A percentile compares a stretch with the other conserved stretches of the same genome.
These are phyloP conservation scores for Callimorpha dominula DNA, from an alignment of 2,888 invertebrate genomes.

Conservation along the genomic window DNA sequence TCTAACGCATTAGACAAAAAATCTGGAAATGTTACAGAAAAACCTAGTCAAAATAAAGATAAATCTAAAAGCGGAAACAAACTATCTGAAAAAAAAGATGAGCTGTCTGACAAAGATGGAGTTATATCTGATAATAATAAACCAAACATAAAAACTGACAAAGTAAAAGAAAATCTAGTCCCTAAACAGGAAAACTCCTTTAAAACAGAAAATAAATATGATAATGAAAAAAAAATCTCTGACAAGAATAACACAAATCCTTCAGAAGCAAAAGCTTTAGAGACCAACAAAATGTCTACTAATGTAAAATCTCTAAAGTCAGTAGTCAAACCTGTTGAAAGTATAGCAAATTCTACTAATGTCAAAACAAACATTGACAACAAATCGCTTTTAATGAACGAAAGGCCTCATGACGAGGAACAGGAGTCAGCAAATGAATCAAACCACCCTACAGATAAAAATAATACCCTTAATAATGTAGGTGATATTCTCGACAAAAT, in stretches of 20 bases:
- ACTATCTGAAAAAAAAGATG: not conserved
- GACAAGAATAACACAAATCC: not conserved
- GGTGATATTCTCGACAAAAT: not conserved
- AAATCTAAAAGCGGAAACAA: not conserved
- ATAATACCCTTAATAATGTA: not conserved
- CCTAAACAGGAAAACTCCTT: not conserved
- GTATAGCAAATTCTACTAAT: not conserved
- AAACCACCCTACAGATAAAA: not conserved
- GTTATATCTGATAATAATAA: not conserved
- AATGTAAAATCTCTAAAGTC: not conserved
- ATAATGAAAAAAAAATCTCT: not conserved
- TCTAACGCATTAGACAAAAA: not conserved
- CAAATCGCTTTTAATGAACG: not conserved
- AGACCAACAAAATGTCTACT: not conserved
- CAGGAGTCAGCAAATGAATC: not conserved
- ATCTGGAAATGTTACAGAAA: not conserved
- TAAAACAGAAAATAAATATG: not conserved
- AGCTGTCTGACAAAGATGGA: not conserved
- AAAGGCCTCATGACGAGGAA: not conserved
- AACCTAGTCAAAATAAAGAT: not conserved
- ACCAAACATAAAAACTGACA: not conserved
- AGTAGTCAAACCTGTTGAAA: not conserved
- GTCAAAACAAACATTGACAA: not conserved
- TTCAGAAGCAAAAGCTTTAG: not conserved
- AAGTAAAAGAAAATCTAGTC: not conserved